Conservation (phyloP, 1,140 invertebrate genomes). For the Platorchestia sp. region DNA sequence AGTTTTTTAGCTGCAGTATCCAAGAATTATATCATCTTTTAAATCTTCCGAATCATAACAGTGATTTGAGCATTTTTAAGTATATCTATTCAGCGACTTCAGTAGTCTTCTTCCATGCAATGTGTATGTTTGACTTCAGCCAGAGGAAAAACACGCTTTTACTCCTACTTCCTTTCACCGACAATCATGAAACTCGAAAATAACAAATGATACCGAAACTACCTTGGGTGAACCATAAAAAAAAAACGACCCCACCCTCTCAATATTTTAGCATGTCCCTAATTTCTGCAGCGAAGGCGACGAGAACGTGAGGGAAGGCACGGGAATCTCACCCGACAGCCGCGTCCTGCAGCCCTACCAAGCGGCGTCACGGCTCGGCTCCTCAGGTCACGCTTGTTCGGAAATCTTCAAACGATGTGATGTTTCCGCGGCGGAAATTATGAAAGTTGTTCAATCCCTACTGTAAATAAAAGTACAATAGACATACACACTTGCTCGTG, state of each 20-base stretch:
- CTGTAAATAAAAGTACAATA: background rate
- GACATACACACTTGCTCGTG: background rate
- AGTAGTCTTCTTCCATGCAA: too few relatives aligned
- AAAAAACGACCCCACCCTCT: background rate
- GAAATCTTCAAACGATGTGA: background rate
- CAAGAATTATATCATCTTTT: too few relatives aligned
- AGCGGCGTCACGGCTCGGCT: background rate
- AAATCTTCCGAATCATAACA: too few relatives aligned
- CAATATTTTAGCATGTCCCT: background rate
- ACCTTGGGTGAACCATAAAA: background rate
- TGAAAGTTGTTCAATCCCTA: background rate
- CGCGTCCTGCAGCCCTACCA: background rate
- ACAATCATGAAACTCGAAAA: background rate
- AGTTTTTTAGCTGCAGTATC: too few relatives aligned
- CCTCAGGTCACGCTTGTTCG: background rate
- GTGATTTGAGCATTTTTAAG: too few relatives aligned
- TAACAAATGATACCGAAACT: background rate
- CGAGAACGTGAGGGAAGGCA: background rate
- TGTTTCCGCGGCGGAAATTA: conserved; percentile 15
- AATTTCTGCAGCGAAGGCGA: conserved; percentile 25
- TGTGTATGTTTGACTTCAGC: too few relatives aligned
- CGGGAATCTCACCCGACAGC: conserved; percentile 3
- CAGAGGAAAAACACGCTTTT: background rate
- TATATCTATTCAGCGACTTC: too few relatives aligned
- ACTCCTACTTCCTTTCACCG: background rate